Conservation (phyloP, 2,888 invertebrate species). For the Lochmaea crataegi region DNA sequence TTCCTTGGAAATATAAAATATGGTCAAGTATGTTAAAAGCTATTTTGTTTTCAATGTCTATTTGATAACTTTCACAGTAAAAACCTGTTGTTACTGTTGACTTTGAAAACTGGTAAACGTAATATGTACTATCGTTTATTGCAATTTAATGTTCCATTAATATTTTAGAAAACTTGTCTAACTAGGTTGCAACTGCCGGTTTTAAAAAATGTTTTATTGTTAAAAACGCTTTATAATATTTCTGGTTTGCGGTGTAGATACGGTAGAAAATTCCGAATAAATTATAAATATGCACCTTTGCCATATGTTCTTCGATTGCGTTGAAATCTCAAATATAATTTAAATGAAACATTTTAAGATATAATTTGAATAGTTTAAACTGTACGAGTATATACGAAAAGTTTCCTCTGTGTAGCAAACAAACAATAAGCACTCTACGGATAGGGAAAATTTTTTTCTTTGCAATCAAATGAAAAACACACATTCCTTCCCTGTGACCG, state of each 20-base stretch:
- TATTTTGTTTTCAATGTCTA: background rate
- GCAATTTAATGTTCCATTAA: background rate
- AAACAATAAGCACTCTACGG: no score
- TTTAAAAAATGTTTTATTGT: background rate
- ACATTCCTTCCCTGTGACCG: no score
- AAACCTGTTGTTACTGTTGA: background rate
- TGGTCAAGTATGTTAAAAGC: no score
- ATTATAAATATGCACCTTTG: background rate
- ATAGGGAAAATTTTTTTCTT: no score
- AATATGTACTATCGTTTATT: background rate
- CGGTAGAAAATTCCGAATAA: slow-evolving; percentile 8
- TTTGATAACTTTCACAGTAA: slow-evolving; percentile 2
- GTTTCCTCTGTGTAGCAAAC: no score
- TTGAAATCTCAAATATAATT: background rate
- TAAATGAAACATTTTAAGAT: background rate
- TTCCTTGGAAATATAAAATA: background rate
- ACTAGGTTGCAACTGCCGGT: background rate
- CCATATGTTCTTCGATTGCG: slow-evolving; percentile 3
- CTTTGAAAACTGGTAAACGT: background rate
- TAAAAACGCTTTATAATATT: background rate
- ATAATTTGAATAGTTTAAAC: background rate
- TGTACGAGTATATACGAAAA: background rate
- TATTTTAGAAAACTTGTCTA: background rate
- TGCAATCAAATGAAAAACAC: no score
- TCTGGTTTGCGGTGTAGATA: slow-evolving; percentile 3